Percentiles rank a stretch among this genome's conserved stretches.
These are phyloP conservation scores for Pterocles burchelli DNA, from an alignment of 2,113 vertebrate genomes.

Conservation along the genomic window DNA sequence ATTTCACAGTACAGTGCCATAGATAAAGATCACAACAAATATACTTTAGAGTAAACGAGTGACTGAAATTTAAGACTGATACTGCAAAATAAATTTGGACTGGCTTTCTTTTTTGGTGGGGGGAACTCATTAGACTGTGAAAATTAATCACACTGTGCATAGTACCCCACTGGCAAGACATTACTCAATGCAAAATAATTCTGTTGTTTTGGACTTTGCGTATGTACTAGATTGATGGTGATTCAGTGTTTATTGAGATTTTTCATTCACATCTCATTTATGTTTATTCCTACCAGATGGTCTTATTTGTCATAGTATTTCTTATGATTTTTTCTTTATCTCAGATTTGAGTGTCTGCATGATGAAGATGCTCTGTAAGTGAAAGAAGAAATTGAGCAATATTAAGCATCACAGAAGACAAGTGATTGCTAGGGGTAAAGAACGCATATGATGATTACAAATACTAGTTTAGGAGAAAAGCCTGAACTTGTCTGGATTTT, in stretches of 20 bases:
- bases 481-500: not conserved
- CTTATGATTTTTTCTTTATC: slow-evolving; percentile 7
- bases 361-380: not conserved
- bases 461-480: not conserved
- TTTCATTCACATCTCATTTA: slow-evolving; percentile 56
- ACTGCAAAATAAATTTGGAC: slow-evolving; percentile 41
- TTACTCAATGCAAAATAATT: slow-evolving; percentile 52
- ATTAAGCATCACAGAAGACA: slow-evolving; percentile 18
- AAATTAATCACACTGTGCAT: slow-evolving; percentile 40
- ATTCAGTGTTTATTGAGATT: slow-evolving; percentile 63
- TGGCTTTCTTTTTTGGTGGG: not conserved
- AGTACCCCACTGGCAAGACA: not conserved
- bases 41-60: not conserved
- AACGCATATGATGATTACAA: not conserved
- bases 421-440: not conserved
- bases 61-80: slow-evolving; percentile 53
- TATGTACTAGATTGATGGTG: slow-evolving; percentile 51
- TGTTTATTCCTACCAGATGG: slow-evolving; percentile 39
- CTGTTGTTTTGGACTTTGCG: not conserved
- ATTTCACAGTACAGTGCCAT: not conserved
- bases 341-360: not conserved
- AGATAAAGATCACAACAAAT: slow-evolving; percentile 29
- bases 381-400: not conserved
- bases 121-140: slow-evolving; percentile 48
- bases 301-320: slow-evolving; percentile 57